phyloP scores from a whole-genome alignment of 2,797 vertebrate species.

The Neoniphon sammara region DNA sequence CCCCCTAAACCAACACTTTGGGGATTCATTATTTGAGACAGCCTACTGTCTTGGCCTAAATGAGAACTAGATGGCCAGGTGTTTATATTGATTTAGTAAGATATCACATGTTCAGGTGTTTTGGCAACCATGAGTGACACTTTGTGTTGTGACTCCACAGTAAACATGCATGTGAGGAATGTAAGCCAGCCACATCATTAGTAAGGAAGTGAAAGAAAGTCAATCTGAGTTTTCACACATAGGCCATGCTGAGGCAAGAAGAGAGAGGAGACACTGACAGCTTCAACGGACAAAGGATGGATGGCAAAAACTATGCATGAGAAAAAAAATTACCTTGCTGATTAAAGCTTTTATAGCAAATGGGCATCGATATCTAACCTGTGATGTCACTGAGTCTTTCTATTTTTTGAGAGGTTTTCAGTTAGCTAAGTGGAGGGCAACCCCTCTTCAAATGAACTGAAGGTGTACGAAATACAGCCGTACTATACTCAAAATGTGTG shows the following conservation, averaged over 20 bases:
- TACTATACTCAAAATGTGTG: no score
- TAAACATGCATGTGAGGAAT: constrained; percentile 62
- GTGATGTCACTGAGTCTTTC: no score
- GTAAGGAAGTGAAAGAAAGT: not conserved
- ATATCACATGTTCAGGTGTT: not conserved
- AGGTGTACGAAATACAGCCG: no score
- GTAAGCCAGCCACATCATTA: constrained; percentile 25
- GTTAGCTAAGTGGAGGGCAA: no score
- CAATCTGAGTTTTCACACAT: constrained; percentile 4
- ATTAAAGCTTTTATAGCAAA: not conserved
- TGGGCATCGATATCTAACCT: no score
- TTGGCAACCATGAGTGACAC: constrained; percentile 1
- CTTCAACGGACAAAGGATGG: not conserved
- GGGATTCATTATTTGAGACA: not conserved
- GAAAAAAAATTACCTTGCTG: not conserved
- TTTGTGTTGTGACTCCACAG: constrained; percentile 37
- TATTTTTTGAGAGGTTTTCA: no score
- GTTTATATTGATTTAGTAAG: not conserved
- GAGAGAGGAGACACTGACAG: not conserved
- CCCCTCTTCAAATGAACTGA: no score
- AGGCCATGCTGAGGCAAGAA: constrained; percentile 3
- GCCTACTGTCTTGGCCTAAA: not conserved
- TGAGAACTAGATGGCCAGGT: not conserved
- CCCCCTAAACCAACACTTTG: no score
- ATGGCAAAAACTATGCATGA: no score